phyloP scores from a whole-genome alignment of 2,888 invertebrate genomes.

The Pocota personata region DNA sequence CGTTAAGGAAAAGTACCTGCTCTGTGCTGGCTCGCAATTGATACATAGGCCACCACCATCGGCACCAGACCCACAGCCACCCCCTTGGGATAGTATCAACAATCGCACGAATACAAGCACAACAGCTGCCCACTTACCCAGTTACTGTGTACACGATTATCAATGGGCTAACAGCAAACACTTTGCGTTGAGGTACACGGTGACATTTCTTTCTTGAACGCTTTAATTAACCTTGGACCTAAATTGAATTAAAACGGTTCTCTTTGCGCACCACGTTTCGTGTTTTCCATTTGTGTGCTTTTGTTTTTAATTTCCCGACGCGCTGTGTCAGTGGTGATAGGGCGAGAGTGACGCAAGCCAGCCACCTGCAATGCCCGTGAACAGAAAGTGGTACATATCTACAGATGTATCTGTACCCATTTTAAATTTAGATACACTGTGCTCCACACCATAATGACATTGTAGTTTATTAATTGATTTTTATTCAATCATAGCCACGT shows the following conservation, averaged over 20 bases:
- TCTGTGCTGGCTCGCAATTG: constrained; percentile 21
- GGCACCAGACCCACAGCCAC: background rate
- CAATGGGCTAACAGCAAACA: constrained; percentile 18
- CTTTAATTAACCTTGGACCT: constrained; percentile 67
- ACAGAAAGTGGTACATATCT: background rate
- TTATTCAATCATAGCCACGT: constrained; percentile 40
- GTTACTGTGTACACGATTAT: background rate
- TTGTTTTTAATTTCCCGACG: background rate
- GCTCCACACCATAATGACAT: constrained; percentile 55
- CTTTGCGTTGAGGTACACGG: background rate
- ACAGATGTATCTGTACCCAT: background rate
- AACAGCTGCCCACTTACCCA: background rate
- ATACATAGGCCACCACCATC: background rate
- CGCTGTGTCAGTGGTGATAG: background rate
- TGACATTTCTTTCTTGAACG: constrained; percentile 52
- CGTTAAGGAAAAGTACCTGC: constrained; percentile 44
- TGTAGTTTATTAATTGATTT: constrained; percentile 65
- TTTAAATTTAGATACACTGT: constrained; percentile 58
- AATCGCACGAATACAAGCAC: background rate
- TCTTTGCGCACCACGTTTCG: constrained; percentile 29
- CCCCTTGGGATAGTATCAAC: background rate
- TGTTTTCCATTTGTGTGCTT: constrained; percentile 22
- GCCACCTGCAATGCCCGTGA: constrained; percentile 34
- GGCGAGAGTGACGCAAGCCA: constrained; percentile 43
- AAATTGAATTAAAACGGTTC: constrained; percentile 59